These are phyloP conservation scores for Pangasius krempfi DNA, from an alignment of 2,797 vertebrate species.

Conservation along the genomic window DNA sequence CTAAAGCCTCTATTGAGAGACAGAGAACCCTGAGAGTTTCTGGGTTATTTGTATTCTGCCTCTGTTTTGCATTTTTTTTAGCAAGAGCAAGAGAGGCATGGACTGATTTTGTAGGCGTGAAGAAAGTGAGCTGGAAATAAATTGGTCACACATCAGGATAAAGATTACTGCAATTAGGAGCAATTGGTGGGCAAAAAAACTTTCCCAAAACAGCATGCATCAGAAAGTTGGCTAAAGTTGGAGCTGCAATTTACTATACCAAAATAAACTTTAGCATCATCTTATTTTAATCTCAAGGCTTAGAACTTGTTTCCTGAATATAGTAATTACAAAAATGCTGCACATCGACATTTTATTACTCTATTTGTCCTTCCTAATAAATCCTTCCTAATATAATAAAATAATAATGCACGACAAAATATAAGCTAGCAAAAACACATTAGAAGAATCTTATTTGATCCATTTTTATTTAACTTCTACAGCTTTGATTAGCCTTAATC, in stretches of 20 bases:
- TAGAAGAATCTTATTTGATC: background rate
- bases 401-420: background rate
- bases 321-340: background rate
- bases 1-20: constrained; percentile 17
- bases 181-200: constrained; percentile 26
- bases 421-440: no score
- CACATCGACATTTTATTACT: background rate
- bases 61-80: constrained; percentile 32
- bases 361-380: background rate
- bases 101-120: constrained; percentile 30
- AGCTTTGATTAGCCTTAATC: background rate
- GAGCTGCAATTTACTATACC: constrained; percentile 13
- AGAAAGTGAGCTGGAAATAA: constrained; percentile 37
- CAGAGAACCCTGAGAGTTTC: constrained; percentile 12
- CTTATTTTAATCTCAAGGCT: background rate
- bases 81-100: constrained; percentile 37
- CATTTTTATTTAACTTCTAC: background rate
- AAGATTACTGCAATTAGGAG: constrained; percentile 50
- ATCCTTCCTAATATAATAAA: background rate
- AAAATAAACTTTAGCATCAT: background rate
- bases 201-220: constrained; percentile 12
- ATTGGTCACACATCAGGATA: constrained; percentile 44
- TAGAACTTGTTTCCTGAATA: background rate
- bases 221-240: constrained; percentile 19
- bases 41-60: constrained; percentile 40